Evolutionary conservation across 2,888 invertebrate genomes (phyloP), one percentile per base, ranked within the genome.

Genomic region (Chloroclysta siterata): DNA sequence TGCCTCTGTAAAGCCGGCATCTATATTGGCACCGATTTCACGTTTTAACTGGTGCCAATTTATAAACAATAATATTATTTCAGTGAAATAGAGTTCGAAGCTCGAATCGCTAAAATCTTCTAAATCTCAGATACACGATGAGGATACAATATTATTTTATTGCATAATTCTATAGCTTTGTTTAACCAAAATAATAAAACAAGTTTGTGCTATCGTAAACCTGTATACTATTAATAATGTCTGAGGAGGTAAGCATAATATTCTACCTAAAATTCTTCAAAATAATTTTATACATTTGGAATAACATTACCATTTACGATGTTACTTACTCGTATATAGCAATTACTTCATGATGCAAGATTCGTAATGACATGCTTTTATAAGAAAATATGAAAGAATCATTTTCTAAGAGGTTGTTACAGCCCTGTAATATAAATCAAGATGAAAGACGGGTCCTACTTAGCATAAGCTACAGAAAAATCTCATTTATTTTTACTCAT

Each of bases 371-470:
- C 61, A 65, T 69, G 56, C 58, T 70, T 60, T 68, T 60, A 67
- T 60, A 66, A 48, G 63, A 70, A 71, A 66, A 67, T 75, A 77
- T 77, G 74, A 75, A 71, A 74, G 75, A 75, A 72, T 68, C 68
- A 64, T 73, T 66, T 71, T 68, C 67, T 72, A 65, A 79, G 72
- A 73, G 73, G 65, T 72, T 76, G 72, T 73, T 72, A 71, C 72
- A 77, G 67, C 78, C 76, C 80, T 83, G 76, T 84, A 81, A 85
- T 87, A 82, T 79, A 75, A 80, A 81, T 79, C 76, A 78, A 85
- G 79, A 86, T 85, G 82, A 85, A 83, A 83, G 79, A 73, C 78
- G 75, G 80, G 81, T 82, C 81, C 81, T 81, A 76, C 77, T 87
- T 85, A 82, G 78, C 85, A 84, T 86, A 85, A 86, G 81, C 82